phyloP scores from a whole-genome alignment of 2,797 vertebrate genomes.

The Acanthornis magna region DNA sequence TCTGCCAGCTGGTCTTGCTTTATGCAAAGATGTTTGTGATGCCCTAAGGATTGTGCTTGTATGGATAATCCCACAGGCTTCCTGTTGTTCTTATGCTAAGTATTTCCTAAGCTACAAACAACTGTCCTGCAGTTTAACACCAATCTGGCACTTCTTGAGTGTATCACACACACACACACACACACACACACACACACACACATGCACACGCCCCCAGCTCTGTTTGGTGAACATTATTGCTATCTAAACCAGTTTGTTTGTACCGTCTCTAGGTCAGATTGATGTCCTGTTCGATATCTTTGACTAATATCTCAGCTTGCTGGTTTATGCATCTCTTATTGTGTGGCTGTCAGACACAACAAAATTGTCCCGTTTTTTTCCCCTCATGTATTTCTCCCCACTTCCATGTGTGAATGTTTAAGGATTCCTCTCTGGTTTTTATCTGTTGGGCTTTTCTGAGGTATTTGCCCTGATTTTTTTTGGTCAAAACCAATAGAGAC shows the following conservation, averaged over 20 bases:
- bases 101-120: not conserved
- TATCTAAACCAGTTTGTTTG: not conserved
- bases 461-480: not conserved
- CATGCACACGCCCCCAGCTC: fast-evolving
- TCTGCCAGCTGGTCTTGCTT: not conserved
- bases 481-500: not conserved
- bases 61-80: not conserved
- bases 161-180: not conserved
- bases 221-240: not conserved
- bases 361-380: not conserved
- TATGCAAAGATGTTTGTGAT: not conserved
- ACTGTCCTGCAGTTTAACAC: not conserved
- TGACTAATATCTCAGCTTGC: not conserved
- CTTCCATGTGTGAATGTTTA: not conserved
- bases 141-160: not conserved
- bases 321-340: not conserved
- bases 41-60: not conserved
- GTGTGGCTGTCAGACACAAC: not conserved
- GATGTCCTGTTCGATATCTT: not conserved
- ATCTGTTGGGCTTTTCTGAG: not conserved
- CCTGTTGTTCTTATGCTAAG: not conserved
- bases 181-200: not conserved
- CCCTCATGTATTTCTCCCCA: not conserved
- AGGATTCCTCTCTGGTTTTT: not conserved
- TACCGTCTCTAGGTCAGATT: not conserved